Percentiles rank a stretch among this genome's conserved stretches.
phyloP scores from a whole-genome alignment of 2,113 vertebrate species.

The Synodontis membranacea region DNA sequence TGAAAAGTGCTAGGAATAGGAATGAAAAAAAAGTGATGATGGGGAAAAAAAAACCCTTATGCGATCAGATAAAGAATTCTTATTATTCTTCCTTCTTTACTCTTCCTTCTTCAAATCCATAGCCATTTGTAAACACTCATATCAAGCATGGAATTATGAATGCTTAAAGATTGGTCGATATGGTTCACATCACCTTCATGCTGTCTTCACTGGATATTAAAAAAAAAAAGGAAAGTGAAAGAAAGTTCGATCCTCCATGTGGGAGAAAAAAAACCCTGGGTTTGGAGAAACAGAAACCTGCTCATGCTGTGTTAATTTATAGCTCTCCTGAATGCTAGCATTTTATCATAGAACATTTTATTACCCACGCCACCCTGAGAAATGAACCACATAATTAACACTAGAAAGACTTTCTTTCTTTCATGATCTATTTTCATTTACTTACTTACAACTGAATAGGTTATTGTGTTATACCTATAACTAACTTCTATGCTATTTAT shows the following conservation, averaged over 20 bases:
- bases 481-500: not conserved
- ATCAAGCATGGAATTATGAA: not conserved
- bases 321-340: not conserved
- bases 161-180: not conserved
- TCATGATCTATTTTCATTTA: not conserved
- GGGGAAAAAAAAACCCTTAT: not conserved
- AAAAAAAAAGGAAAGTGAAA: not conserved
- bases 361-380: not conserved
- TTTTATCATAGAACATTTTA: not conserved
- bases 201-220: not conserved
- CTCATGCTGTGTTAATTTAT: conserved; percentile 1
- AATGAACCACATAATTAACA: not conserved
- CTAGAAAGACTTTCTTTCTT: not conserved
- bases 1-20: not conserved
- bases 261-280: not conserved
- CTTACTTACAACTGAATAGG: not conserved
- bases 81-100: not conserved
- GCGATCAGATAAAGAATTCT: too few relatives aligned
- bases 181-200: not conserved
- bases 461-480: not conserved
- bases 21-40: too few relatives aligned
- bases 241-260: not conserved
- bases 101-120: not conserved
- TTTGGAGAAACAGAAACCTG: not conserved
- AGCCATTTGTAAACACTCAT: not conserved